A percentile compares a stretch with the other conserved stretches of the same genome.
Evolutionary conservation across 2,888 invertebrate genomes (phyloP).

Genomic region (Meiosimyza platycephala): DNA sequence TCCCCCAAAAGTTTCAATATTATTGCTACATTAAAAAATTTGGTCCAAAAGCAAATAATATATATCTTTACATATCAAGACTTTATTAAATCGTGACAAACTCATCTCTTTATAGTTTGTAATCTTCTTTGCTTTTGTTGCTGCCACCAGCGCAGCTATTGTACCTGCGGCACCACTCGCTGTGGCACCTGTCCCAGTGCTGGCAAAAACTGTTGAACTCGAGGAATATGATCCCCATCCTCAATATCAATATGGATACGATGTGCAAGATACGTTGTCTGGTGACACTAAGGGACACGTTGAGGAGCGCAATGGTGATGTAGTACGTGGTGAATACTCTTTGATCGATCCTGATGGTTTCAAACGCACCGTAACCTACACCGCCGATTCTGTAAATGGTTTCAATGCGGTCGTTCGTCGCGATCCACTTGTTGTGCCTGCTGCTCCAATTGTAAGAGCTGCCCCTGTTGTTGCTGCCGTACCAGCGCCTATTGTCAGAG

Average conservation of each 20-base stretch:
- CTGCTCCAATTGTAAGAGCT: constrained; percentile 49
- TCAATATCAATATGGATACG: constrained; percentile 54
- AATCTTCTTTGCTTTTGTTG: constrained; percentile 29
- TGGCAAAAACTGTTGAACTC: constrained; percentile 54
- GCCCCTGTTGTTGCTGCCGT: constrained; percentile 45
- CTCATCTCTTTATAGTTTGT: constrained; percentile 24
- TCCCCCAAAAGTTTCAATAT: neutral
- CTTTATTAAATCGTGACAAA: neutral
- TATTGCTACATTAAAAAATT: constrained; percentile 30
- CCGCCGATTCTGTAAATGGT: constrained; percentile 51
- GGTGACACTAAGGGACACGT: constrained; percentile 52
- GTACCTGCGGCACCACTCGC: constrained; percentile 43
- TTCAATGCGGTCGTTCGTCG: constrained; percentile 56
- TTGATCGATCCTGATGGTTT: constrained; percentile 52
- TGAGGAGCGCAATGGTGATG: constrained; percentile 52
- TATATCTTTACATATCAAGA: neutral
- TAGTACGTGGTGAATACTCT: constrained; percentile 53
- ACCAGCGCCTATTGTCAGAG: constrained; percentile 42
- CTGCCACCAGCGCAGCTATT: constrained; percentile 22
- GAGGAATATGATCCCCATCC: constrained; percentile 55
- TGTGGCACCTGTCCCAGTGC: constrained; percentile 44
- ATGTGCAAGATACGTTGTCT: constrained; percentile 51
- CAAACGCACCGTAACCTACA: constrained; percentile 51
- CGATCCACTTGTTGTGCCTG: constrained; percentile 51
- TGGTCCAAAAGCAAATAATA: neutral